These are phyloP conservation scores for Antheraea pernyi DNA, from an alignment of 1,140 invertebrate genomes.

Conservation along the genomic window DNA sequence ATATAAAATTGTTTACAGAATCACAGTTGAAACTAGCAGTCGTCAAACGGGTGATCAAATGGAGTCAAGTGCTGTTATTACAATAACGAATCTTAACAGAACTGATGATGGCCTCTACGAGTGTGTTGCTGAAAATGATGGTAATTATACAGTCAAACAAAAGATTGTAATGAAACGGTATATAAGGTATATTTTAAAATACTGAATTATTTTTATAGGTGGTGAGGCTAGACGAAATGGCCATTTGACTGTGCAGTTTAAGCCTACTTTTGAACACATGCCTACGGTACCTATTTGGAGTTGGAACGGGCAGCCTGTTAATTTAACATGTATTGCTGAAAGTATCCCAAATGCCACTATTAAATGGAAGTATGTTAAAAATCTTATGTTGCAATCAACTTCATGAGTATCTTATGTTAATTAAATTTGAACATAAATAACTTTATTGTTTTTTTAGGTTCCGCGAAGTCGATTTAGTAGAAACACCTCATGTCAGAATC, in stretches of 20 bases:
- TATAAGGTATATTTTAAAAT: neutral
- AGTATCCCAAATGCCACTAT: constrained; percentile 96
- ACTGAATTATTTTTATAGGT: constrained; percentile 47
- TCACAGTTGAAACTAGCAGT: constrained; percentile 76
- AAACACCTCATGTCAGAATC: constrained; percentile 81
- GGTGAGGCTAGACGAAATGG: constrained; percentile 87
- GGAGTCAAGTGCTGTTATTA: constrained; percentile 83
- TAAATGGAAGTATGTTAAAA: constrained; percentile 83
- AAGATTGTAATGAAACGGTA: too few species aligned
- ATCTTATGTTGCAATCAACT: neutral
- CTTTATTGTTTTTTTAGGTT: constrained; percentile 48
- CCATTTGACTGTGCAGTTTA: constrained; percentile 91
- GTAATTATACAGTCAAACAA: constrained; percentile 27
- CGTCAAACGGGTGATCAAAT: constrained; percentile 79
- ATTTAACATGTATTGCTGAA: constrained; percentile 93
- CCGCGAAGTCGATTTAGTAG: constrained; percentile 75
- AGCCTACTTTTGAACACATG: constrained; percentile 88
- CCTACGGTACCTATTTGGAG: constrained; percentile 86
- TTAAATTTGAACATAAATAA: neutral
- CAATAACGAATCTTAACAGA: constrained; percentile 82
- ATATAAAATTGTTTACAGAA: constrained; percentile 72
- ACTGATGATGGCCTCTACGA: constrained; percentile 93
- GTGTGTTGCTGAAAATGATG: constrained; percentile 90
- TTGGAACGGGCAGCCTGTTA: constrained; percentile 89
- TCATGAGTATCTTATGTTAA: neutral